These are phyloP conservation scores for Gymnothorax reevesii DNA, from an alignment of 2,797 vertebrate species.

Conservation along the genomic window DNA sequence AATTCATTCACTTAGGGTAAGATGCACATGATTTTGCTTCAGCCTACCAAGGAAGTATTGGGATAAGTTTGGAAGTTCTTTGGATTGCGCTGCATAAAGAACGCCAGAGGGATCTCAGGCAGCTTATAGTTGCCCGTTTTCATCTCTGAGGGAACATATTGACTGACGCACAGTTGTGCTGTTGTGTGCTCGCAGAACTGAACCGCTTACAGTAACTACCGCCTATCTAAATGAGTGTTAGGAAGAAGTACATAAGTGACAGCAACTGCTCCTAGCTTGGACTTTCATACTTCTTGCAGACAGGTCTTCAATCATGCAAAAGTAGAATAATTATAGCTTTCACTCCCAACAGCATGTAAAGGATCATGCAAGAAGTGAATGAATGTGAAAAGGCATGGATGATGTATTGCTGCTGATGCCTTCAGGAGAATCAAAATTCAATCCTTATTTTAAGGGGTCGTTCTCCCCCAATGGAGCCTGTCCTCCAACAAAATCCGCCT, in stretches of 20 bases:
- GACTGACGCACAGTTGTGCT: background rate
- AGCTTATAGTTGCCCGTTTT: background rate
- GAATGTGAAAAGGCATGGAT: background rate
- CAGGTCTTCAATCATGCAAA: background rate
- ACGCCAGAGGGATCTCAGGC: background rate
- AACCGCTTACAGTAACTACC: background rate
- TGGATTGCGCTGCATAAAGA: background rate
- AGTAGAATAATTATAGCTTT: background rate
- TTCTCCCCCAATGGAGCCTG: background rate
- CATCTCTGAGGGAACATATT: background rate
- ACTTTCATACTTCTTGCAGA: background rate
- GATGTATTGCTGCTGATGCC: background rate
- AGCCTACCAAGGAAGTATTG: background rate
- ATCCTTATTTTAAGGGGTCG: background rate
- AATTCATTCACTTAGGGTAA: background rate
- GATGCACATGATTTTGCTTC: background rate
- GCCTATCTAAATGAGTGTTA: background rate
- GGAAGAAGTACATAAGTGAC: background rate
- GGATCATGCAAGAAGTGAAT: background rate
- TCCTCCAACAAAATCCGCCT: too few species aligned
- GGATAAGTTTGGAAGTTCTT: background rate
- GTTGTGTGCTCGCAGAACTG: background rate
- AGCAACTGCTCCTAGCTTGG: background rate
- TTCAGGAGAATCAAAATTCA: conserved; percentile 8
- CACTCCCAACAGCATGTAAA: background rate